Percentiles rank a stretch among this genome's conserved stretches.
Conservation (phyloP, 2,888 invertebrate genomes). For the Synergus umbraculus region DNA sequence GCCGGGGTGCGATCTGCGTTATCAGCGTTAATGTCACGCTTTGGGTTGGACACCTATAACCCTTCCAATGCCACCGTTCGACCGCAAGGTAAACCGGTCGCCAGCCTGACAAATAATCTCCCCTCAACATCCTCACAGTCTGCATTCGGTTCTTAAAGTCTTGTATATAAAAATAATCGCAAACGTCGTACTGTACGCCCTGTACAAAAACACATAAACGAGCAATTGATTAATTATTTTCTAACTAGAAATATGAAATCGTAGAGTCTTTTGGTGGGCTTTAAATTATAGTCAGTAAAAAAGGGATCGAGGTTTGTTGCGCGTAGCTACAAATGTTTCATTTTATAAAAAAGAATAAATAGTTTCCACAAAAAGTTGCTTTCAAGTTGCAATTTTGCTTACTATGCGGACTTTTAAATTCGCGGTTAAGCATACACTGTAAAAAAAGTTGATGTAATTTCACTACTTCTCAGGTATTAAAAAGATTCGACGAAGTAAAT, state of each 20-base stretch:
- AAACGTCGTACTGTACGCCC: not conserved
- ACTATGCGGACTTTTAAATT: not conserved
- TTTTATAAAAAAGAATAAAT: not conserved
- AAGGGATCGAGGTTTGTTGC: not conserved
- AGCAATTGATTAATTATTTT: not conserved
- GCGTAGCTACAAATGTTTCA: not conserved
- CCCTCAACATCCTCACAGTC: constrained; percentile 72
- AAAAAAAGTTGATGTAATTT: not conserved
- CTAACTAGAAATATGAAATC: not conserved
- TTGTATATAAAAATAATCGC: constrained; percentile 46
- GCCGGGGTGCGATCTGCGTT: constrained; percentile 78
- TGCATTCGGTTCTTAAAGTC: constrained; percentile 67
- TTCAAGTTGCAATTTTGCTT: not conserved
- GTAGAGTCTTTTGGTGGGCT: not conserved
- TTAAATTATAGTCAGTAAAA: not conserved
- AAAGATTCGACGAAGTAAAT: not conserved
- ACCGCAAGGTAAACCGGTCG: constrained; percentile 73
- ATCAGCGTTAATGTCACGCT: constrained; percentile 78
- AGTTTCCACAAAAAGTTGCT: not conserved
- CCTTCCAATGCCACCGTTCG: constrained; percentile 70
- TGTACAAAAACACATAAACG: constrained; percentile 5
- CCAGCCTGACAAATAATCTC: constrained; percentile 66
- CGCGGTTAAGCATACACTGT: not conserved
- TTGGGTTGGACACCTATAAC: constrained; percentile 76
- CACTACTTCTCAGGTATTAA: not conserved